Base-by-base conservation (phyloP, 2,888 invertebrate genomes). In the Drosophila nr. medialis region DNA sequence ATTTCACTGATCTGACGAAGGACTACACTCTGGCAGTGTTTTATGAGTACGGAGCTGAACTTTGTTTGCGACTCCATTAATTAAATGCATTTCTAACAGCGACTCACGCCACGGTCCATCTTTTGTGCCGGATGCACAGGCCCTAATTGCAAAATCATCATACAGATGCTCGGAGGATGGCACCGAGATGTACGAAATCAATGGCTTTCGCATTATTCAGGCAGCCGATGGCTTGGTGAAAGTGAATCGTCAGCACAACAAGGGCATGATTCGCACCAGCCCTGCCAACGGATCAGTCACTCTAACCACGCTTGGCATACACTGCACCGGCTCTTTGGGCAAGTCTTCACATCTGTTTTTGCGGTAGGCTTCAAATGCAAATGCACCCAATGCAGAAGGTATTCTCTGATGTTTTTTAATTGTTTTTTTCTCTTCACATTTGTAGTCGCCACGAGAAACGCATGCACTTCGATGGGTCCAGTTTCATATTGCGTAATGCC, bases 391-490 rank as follows among this genome's bases (percentile, higher is more conserved):
- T 45, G 45, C 45, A 4, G 4, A 45, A 8, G 21, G 15, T 24
- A 24, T 15, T 45, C 15, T 40, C 6, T 15, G 4, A 49, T 32
- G 4, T n/a, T 1, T 5, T 18, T 49, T 18, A 0, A 24, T 18
- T 15, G 0, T 10, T 21, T 11, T 42, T 21, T 42, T 11, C 15
- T 21, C 8, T 24, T 24, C 21, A 45, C 45, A 15, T 6, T 65
- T 68, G 11, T 51, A 96, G 97, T 73, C 95, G 97, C 67, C 97
- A 97, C 32, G 97, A 98, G 92, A 94, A 97, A 80, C 95, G 97
- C 77, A 97, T 98, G 96, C 97, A 97, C 91, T 97, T 97, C 86
- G 97, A 97, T 92, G 97, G 97, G 13, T 95, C 96, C 83, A 96
- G 96, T 78, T 98, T 98, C 92, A 97, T 97, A 80, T 97, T 97